These are phyloP conservation scores for Adelphocoris suturalis DNA, from an alignment of 2,888 invertebrate genomes.

Conservation along the genomic window DNA sequence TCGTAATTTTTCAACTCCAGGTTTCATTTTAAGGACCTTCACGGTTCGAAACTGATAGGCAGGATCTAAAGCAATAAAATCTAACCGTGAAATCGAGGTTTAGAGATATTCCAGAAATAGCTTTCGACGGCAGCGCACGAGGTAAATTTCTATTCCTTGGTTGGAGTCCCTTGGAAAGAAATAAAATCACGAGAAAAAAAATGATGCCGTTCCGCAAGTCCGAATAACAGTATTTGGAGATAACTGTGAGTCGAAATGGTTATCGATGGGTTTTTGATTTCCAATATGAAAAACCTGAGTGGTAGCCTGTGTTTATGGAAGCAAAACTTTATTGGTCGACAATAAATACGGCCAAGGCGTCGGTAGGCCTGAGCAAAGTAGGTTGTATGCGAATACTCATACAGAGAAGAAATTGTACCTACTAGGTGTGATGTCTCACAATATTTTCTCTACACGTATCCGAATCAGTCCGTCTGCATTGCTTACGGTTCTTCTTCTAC, in stretches of 20 bases:
- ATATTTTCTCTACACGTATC: no score
- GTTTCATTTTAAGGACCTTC: background rate
- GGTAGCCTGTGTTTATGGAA: background rate
- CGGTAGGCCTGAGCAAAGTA: no score
- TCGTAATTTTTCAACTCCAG: slow-evolving; percentile 6
- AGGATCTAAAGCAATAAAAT: background rate
- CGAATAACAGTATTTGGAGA: slow-evolving; percentile 4
- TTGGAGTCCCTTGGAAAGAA: background rate
- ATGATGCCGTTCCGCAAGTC: background rate
- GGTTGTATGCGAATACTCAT: no score
- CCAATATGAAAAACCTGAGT: background rate
- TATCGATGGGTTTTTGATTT: slow-evolving; percentile 1
- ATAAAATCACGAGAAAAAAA: background rate
- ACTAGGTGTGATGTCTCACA: no score
- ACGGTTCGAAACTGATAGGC: background rate
- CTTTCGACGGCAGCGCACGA: background rate
- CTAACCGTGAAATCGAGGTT: slow-evolving; percentile 31
- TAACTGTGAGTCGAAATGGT: background rate
- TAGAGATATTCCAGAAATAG: background rate
- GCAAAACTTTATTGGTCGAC: background rate
- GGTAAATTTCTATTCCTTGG: background rate
- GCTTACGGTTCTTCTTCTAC: no score
- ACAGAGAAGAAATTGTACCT: no score
- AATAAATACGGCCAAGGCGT: background rate
- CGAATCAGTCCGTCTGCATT: no score